Base-by-base conservation (phyloP, 2,888 invertebrate species). In the Gymnocheta viridis region DNA sequence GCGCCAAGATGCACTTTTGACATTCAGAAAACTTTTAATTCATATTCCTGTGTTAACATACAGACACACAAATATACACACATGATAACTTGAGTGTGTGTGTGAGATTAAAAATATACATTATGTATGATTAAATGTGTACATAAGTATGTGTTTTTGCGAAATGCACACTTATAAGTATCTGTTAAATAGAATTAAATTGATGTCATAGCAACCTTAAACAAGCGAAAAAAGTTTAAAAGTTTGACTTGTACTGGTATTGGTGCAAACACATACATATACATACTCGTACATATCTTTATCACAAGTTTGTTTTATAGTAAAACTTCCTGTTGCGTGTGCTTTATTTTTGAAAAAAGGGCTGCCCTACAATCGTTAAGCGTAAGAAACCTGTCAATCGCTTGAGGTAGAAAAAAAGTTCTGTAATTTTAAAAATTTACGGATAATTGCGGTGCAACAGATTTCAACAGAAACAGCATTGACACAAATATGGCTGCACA, bases 161-260 rank as follows among this genome's bases (percentile, higher is more conserved):
- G 38, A 58, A 7, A 12, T 64, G 4, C 7, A 54, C 12, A 12
- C 29, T 2, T 19, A 1, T 7, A 29, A 41, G 44, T 58, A 58
- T 66, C 22, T 66, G 44, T 67, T 76, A 62, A 74, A 64, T 82
- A 56, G 56, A 69, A 51, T 80, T 72, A 72, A 58, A 27, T 66
- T 54, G 76, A 67, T 80, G 83, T 70, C 83, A 83, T 83, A 66
- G 79, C 76, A 83, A 83, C 83, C 66, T 54, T 70, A 58, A 70
- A 41, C 35, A 54, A 27, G 58, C 3, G 17, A 38, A 67, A 38
- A 38, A 24, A 0, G n/a, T 51, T 70, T 56, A 27, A 51, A 66
- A 76, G 22, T 58, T 72, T 44, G 17, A 41, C n/a, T 24, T 17
- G 24, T 19, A 24, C 19, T 38, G 3, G 24, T 49, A 6, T 44